Evolutionary conservation across 1,140 invertebrate species (phyloP).

Genomic region (Lepidostoma basale): DNA sequence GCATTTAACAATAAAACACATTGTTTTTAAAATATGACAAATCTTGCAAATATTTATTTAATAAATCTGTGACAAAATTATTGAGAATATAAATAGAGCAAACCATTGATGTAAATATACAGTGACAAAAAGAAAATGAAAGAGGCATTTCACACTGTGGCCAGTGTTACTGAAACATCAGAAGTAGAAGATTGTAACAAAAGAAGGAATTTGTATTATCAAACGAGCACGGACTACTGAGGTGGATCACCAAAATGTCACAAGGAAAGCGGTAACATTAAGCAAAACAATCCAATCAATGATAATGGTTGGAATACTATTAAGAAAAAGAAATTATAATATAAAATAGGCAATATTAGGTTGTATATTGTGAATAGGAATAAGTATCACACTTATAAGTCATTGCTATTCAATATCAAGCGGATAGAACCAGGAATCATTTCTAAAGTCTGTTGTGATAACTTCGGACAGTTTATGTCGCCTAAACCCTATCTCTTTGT

Average conservation of each 20-base stretch:
- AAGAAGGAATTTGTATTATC: slow-evolving; percentile 45
- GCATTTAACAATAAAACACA: too few relatives aligned
- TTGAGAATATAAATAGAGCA: not conserved
- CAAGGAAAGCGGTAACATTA: slow-evolving; percentile 65
- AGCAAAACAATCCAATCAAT: slow-evolving; percentile 64
- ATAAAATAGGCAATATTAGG: slow-evolving; percentile 45
- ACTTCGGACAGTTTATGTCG: slow-evolving; percentile 13
- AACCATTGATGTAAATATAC: slow-evolving; percentile 9
- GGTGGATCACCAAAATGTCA: slow-evolving; percentile 60
- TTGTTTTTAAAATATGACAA: too few relatives aligned
- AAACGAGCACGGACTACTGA: slow-evolving; percentile 62
- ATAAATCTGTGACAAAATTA: not conserved
- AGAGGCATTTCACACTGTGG: slow-evolving; percentile 42
- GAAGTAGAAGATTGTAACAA: slow-evolving; percentile 33
- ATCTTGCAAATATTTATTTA: too few relatives aligned
- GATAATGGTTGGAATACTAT: slow-evolving; percentile 43
- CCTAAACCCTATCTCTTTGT: slow-evolving; percentile 8
- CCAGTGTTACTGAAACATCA: slow-evolving; percentile 38
- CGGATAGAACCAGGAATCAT: slow-evolving; percentile 42
- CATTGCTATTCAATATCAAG: slow-evolving; percentile 42
- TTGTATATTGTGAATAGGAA: slow-evolving; percentile 43
- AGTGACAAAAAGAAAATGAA: slow-evolving; percentile 22
- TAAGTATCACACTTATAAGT: slow-evolving; percentile 42
- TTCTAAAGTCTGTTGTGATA: slow-evolving; percentile 35
- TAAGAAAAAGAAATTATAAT: slow-evolving; percentile 45